Evolutionary conservation across 2,888 invertebrate species (phyloP), one percentile per base, ranked within the genome.

Genomic region (Parnassius apollo): DNA sequence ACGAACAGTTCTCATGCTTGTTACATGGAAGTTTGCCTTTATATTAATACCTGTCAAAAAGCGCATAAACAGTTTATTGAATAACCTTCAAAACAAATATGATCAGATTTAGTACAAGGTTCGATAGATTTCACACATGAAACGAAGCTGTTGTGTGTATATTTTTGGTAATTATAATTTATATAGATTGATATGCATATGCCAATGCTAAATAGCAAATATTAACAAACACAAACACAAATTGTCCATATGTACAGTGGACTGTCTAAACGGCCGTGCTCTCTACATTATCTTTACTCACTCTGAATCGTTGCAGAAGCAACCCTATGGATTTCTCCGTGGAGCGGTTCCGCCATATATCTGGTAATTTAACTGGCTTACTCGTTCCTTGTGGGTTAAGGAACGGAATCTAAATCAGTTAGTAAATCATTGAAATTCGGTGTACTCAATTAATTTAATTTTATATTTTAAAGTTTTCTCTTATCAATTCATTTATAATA

Each of bases 261-360:
- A 61, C 64, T 13, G 56, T 13, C 72, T 75, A 60, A 71, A 75
- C 69, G 74, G 44, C 46, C 50, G 56, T 66, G 65, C 52, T 22
- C 3, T 46, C 56, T 52, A 50, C 42, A 69, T 69, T 71, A 71
- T 70, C 60, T 62, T 71, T 78, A 89, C 91, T 91, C 83, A 89
- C 91, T 81, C 83, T 82, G 51, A 91, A 78, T 54, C 82, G 77
- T 74, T 88, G 90, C 71, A 91, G 84, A 63, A 88, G 80, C 68
- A 75, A 69, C 66, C 90, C 90, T 80, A 91, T 72, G 55, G 86
- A 80, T 83, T 88, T 91, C 75, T 88, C 88, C 72, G 83, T 75
- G 64, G 87, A 83, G 71, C 88, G 88, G 80, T 78, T 84, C 61
- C 87, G 85, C 91, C 88, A 91, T 67, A 91, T 74, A 62, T 88